Evolutionary conservation across 2,113 vertebrate genomes (phyloP).

Genomic region (Pteronura brasiliensis): DNA sequence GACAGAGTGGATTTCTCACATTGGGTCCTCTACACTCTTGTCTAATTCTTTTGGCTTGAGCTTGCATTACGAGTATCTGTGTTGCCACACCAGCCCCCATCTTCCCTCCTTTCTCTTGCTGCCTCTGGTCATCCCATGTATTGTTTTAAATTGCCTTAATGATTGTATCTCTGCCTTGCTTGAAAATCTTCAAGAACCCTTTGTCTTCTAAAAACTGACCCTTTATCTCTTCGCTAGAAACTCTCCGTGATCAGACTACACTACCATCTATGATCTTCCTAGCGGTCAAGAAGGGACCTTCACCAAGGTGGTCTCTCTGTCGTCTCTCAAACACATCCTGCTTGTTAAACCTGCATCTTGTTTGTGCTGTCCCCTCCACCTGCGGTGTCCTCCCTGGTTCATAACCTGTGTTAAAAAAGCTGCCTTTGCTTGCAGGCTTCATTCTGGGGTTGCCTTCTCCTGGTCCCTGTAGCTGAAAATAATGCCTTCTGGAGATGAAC

Average conservation of each 20-base stretch:
- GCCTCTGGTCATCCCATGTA: neutral
- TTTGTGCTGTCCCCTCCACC: neutral
- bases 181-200: neutral
- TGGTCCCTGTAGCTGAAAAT: neutral
- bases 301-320: neutral
- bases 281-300: neutral
- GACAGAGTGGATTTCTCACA: fast-evolving
- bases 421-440: neutral
- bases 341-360: neutral
- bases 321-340: neutral
- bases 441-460: neutral
- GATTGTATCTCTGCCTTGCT: neutral
- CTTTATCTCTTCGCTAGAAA: fast-evolving
- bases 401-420: too few relatives aligned
- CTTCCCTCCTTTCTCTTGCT: neutral
- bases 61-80: neutral
- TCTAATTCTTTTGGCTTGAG: neutral
- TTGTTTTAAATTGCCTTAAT: neutral
- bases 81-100: neutral
- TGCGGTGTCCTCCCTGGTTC: neutral
- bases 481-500: neutral
- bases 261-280: neutral
- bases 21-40: too few relatives aligned
- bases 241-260: neutral
- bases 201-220: neutral